Evolutionary conservation across 2,113 vertebrate genomes (phyloP).

Genomic region (Crotalus viridis): DNA sequence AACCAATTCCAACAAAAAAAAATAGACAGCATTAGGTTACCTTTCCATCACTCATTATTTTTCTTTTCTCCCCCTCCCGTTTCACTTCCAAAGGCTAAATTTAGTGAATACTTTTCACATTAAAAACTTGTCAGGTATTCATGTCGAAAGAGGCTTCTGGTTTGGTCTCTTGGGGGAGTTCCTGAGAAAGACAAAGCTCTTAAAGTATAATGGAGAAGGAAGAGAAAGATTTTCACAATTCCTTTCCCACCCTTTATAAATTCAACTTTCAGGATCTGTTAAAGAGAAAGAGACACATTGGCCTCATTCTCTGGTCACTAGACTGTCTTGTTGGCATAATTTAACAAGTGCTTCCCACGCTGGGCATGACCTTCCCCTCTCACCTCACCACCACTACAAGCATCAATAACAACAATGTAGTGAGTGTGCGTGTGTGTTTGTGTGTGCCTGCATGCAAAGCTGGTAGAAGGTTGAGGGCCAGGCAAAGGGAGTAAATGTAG

Average conservation of each 20-base stretch:
- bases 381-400: neutral
- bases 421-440: no score
- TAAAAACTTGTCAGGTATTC: slow-evolving; percentile 68
- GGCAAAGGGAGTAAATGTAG: neutral
- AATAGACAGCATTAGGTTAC: slow-evolving; percentile 53
- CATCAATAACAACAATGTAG: neutral
- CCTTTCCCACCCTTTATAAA: slow-evolving; percentile 28
- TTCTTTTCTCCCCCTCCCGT: slow-evolving; percentile 2
- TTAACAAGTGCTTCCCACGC: neutral
- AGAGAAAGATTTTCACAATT: slow-evolving; percentile 36
- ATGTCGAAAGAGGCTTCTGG: slow-evolving; percentile 60
- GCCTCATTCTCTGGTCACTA: neutral
- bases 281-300: neutral
- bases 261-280: neutral
- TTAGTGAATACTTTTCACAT: slow-evolving; percentile 64
- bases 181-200: slow-evolving; percentile 57
- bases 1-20: slow-evolving; percentile 40
- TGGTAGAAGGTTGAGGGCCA: neutral
- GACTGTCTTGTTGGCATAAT: neutral
- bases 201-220: slow-evolving; percentile 51
- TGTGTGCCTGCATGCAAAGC: neutral
- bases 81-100: slow-evolving; percentile 57
- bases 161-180: slow-evolving; percentile 52
- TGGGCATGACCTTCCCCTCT: neutral
- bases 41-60: slow-evolving; percentile 16